Evolutionary conservation across 2,113 vertebrate genomes (phyloP).

Genomic region (Herpetotheres cachinnans): DNA sequence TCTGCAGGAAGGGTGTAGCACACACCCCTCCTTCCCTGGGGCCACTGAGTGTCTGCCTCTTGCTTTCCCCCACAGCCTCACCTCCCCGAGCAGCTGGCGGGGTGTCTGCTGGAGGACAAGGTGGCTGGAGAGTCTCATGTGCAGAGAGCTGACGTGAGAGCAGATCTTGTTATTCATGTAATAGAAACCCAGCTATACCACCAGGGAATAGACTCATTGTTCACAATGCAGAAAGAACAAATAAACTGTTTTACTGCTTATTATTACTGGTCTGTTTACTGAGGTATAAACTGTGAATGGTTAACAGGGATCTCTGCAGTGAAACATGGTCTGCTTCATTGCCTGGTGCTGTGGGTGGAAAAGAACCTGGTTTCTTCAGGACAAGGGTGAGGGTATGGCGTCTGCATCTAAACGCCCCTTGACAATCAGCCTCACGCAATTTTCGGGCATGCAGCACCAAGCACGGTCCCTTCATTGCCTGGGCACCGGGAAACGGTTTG

Average conservation of each 20-base stretch:
- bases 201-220: neutral
- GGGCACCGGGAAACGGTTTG: neutral
- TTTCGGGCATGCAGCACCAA: neutral
- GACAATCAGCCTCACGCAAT: rapidly evolving
- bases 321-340: neutral
- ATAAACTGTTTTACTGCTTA: conserved; percentile 4
- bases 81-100: neutral
- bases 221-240: conserved; percentile 15
- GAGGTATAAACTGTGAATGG: neutral
- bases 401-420: neutral
- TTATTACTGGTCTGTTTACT: neutral
- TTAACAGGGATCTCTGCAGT: neutral
- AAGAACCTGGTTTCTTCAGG: neutral
- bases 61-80: neutral
- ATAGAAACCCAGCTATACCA: neutral
- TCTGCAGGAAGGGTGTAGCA: neutral
- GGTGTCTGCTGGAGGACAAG: neutral
- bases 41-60: neutral
- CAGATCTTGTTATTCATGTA: neutral
- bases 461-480: neutral
- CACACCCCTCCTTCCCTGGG: neutral
- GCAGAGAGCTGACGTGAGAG: neutral
- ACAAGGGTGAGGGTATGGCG: neutral
- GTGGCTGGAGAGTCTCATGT: neutral
- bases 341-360: neutral